A percentile compares a stretch with the other conserved stretches of the same genome.
phyloP scores from a whole-genome alignment of 2,113 vertebrate species.

The Silurus glanis region DNA sequence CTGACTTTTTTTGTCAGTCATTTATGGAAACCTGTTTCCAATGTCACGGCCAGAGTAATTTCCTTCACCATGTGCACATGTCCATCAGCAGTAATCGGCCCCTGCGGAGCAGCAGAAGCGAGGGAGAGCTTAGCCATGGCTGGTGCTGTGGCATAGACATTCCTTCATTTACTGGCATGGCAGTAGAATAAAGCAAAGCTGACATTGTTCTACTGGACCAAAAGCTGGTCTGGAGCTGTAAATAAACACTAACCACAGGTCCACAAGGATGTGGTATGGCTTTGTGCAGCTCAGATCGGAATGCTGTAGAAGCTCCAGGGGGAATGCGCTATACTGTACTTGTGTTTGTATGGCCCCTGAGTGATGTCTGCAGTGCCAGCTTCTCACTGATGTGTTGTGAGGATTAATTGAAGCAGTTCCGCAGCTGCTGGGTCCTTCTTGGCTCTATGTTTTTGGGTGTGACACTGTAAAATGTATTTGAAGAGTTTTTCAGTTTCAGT shows the following conservation, averaged over 20 bases:
- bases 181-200: slow-evolving; percentile 59
- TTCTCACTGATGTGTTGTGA: slow-evolving; percentile 29
- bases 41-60: slow-evolving; percentile 70
- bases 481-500: background rate
- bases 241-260: slow-evolving; percentile 65
- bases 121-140: slow-evolving; percentile 54
- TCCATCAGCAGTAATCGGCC: slow-evolving; percentile 66
- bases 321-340: slow-evolving; percentile 31
- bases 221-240: slow-evolving; percentile 56
- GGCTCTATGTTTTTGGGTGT: background rate
- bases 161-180: slow-evolving; percentile 53
- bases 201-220: slow-evolving; percentile 59
- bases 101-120: slow-evolving; percentile 43
- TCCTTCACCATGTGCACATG: slow-evolving; percentile 71
- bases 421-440: slow-evolving; percentile 1
- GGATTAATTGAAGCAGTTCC: slow-evolving; percentile 20
- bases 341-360: slow-evolving; percentile 10
- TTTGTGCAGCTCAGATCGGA: slow-evolving; percentile 62
- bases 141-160: slow-evolving; percentile 54
- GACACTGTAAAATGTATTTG: background rate
- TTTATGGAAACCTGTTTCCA: slow-evolving; percentile 67
- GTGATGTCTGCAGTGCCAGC: slow-evolving; percentile 12
- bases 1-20: slow-evolving; percentile 55
- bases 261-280: slow-evolving; percentile 56
- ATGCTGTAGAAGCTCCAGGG: slow-evolving; percentile 41